These are phyloP conservation scores for Dicentrarchus labrax DNA, from an alignment of 2,113 vertebrate species.

Conservation along the genomic window DNA sequence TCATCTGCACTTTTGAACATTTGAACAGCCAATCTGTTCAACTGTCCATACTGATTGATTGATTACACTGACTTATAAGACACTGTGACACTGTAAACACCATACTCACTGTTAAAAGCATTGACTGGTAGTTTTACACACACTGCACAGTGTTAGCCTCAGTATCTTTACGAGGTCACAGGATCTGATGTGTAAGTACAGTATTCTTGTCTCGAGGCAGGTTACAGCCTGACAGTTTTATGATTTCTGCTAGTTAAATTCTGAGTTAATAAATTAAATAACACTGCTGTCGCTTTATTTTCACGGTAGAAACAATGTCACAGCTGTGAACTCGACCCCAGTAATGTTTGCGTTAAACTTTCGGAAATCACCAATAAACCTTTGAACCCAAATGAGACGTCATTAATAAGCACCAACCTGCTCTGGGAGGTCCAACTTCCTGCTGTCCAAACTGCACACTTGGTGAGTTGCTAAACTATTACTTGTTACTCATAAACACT, in stretches of 20 bases:
- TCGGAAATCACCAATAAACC: conserved; percentile 11
- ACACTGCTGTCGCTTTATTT: neutral
- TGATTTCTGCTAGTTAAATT: neutral
- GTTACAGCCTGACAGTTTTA: conserved; percentile 22
- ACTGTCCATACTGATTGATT: neutral
- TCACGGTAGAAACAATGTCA: neutral
- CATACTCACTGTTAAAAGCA: neutral
- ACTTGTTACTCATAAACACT: conserved; percentile 21
- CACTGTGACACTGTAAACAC: neutral
- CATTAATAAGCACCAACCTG: conserved; percentile 44
- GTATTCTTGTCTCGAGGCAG: conserved; percentile 3
- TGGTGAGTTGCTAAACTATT: neutral
- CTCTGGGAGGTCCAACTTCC: conserved; percentile 4
- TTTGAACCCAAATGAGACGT: conserved; percentile 7
- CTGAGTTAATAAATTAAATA: neutral
- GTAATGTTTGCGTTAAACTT: neutral
- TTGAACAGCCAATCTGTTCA: neutral
- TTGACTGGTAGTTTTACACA: neutral
- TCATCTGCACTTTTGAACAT: neutral
- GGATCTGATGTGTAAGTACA: neutral
- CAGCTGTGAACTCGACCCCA: neutral
- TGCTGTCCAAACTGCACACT: neutral
- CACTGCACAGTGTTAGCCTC: neutral
- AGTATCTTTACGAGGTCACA: conserved; percentile 4
- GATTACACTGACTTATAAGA: neutral